A percentile compares a stretch with the other conserved stretches of the same genome.
Conservation (phyloP, 2,888 invertebrate genomes). For the Cheilosia scutellata region DNA sequence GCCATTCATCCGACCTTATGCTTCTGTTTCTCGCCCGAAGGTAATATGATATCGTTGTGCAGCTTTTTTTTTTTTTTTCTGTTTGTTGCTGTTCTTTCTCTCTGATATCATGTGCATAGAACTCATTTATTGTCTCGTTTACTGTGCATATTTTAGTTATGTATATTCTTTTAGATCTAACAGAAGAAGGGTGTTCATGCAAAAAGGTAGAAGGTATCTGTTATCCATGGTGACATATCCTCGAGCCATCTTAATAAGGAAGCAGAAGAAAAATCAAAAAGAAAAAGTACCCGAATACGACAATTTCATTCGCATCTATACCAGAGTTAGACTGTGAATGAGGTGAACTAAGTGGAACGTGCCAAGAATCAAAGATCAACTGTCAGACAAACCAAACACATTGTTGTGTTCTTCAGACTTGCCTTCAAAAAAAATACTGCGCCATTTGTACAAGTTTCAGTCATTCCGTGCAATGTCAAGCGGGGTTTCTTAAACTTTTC, state of each 20-base stretch:
- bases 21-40: constrained; percentile 63
- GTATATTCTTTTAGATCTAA: constrained; percentile 21
- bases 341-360: constrained; percentile 68
- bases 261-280: constrained; percentile 41
- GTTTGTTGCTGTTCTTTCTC: constrained; percentile 22
- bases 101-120: constrained; percentile 64
- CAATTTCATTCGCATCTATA: constrained; percentile 57
- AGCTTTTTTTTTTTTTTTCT: constrained; percentile 5
- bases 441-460: constrained; percentile 32
- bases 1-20: constrained; percentile 66
- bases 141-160: constrained; percentile 59
- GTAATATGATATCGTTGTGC: constrained; percentile 74
- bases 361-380: constrained; percentile 71
- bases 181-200: constrained; percentile 47
- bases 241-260: constrained; percentile 70
- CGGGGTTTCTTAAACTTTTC: constrained; percentile 10
- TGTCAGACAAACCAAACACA: constrained; percentile 58
- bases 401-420: constrained; percentile 52
- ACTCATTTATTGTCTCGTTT: constrained; percentile 74
- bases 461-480: constrained; percentile 12
- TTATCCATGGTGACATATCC: constrained; percentile 69
- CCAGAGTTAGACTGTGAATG: constrained; percentile 49
- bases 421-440: constrained; percentile 13
- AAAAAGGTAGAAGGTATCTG: constrained; percentile 47
- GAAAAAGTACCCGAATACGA: constrained; percentile 40